Percentiles rank a stretch among this genome's conserved stretches.
Evolutionary conservation across 2,113 vertebrate genomes (phyloP).

Genomic region (Muntiacus muntjak): DNA sequence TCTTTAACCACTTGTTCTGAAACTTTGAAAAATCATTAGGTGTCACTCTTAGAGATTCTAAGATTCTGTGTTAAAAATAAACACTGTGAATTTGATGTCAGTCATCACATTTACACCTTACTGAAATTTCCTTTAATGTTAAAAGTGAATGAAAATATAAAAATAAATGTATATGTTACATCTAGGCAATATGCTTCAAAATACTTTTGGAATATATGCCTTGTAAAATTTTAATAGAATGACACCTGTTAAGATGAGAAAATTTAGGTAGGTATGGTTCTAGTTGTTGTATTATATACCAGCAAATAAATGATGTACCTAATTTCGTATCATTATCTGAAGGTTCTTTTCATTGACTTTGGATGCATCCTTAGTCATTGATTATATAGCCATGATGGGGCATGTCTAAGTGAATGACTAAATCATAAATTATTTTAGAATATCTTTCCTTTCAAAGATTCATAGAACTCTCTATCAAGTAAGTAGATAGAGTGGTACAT

Average conservation of each 20-base stretch:
- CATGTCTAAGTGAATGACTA: neutral
- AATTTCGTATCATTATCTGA: neutral
- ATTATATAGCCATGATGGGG: neutral
- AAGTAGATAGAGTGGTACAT: neutral
- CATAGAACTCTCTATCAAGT: neutral
- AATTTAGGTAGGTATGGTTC: neutral
- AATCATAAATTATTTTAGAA: neutral
- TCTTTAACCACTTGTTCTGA: neutral
- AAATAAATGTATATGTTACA: neutral
- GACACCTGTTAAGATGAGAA: neutral
- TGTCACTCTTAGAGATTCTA: neutral
- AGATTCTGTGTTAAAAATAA: neutral
- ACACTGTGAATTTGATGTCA: neutral
- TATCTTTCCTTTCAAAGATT: neutral
- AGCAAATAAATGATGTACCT: neutral
- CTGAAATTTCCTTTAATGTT: neutral
- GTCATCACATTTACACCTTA: neutral
- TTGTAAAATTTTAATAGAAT: neutral
- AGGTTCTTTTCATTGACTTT: neutral
- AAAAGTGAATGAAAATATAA: neutral
- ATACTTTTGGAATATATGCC: neutral
- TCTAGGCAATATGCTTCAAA: neutral
- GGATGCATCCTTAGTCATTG: neutral
- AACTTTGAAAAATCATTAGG: neutral
- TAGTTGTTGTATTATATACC: neutral